Evolutionary conservation across 2,888 invertebrate genomes (phyloP).

Genomic region (Eurois occulta): DNA sequence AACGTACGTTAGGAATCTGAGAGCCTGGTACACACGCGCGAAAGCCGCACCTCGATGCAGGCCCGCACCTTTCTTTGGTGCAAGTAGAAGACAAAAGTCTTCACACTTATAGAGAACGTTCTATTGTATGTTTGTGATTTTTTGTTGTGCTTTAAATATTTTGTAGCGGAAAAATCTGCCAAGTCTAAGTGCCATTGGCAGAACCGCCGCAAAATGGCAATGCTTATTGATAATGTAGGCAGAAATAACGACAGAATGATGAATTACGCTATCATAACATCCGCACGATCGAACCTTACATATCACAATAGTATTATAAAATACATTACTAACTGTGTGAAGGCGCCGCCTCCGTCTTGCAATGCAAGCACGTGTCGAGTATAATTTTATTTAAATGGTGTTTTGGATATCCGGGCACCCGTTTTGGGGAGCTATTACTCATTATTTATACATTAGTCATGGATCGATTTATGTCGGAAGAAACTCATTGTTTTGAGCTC

Average conservation of each 20-base stretch:
- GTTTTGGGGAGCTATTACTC: conserved; percentile 61
- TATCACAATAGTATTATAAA: conserved; percentile 42
- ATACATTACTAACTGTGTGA: conserved; percentile 23
- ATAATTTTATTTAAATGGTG: conserved; percentile 61
- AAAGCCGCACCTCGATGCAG: conserved; percentile 48
- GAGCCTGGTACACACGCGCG: conserved; percentile 61
- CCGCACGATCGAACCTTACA: conserved; percentile 20
- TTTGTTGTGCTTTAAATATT: not conserved
- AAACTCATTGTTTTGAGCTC: conserved; percentile 33
- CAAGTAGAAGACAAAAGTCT: conserved; percentile 17
- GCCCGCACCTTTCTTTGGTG: conserved; percentile 20
- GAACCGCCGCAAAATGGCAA: not conserved
- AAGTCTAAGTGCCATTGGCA: not conserved
- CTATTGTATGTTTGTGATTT: not conserved
- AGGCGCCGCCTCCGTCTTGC: conserved; percentile 38
- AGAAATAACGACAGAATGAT: conserved; percentile 5
- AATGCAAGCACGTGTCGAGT: conserved; percentile 48
- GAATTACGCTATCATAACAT: conserved; percentile 31
- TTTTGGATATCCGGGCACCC: conserved; percentile 65
- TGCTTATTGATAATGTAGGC: conserved; percentile 14
- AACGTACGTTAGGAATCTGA: conserved; percentile 52
- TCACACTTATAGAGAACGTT: not conserved
- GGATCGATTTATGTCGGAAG: conserved; percentile 47
- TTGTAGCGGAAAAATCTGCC: not conserved
- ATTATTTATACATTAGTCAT: conserved; percentile 58